Evolutionary conservation across 2,888 invertebrate species (phyloP).

Genomic region (Leptinotarsa tumamoca): DNA sequence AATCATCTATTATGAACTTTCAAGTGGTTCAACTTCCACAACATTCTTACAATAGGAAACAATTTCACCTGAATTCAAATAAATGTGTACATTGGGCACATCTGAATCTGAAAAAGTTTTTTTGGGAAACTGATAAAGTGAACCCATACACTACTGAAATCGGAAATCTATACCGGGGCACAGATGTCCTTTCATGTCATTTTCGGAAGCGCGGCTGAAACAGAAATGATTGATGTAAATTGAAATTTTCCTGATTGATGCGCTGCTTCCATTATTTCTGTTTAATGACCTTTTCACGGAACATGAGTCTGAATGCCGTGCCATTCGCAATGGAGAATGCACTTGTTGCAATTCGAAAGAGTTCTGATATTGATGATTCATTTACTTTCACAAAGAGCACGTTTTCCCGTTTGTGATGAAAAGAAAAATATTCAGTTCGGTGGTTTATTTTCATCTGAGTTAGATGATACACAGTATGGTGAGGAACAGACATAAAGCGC

Average conservation of each 20-base stretch:
- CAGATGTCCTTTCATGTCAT: conserved; percentile 19
- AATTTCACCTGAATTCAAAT: too few relatives aligned
- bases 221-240: conserved; percentile 21
- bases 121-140: too few relatives aligned
- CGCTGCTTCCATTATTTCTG: conserved; percentile 8
- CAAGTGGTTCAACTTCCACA: too few relatives aligned
- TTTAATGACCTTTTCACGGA: conserved; percentile 16
- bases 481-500: too few relatives aligned
- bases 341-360: conserved; percentile 3
- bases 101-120: too few relatives aligned
- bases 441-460: too few relatives aligned
- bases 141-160: neutral
- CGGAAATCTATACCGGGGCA: neutral
- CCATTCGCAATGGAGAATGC: neutral
- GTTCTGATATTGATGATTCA: conserved; percentile 2
- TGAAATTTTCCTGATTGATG: conserved; percentile 15
- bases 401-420: neutral
- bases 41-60: too few relatives aligned
- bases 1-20: too few relatives aligned
- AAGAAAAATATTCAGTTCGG: too few relatives aligned
- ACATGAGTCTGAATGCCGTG: conserved; percentile 5
- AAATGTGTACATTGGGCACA: too few relatives aligned
- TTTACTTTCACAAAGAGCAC: neutral
- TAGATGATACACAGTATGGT: too few relatives aligned
- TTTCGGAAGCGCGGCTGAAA: neutral